phyloP scores from a whole-genome alignment of 2,888 invertebrate species.

The Palloptera scutellata region DNA sequence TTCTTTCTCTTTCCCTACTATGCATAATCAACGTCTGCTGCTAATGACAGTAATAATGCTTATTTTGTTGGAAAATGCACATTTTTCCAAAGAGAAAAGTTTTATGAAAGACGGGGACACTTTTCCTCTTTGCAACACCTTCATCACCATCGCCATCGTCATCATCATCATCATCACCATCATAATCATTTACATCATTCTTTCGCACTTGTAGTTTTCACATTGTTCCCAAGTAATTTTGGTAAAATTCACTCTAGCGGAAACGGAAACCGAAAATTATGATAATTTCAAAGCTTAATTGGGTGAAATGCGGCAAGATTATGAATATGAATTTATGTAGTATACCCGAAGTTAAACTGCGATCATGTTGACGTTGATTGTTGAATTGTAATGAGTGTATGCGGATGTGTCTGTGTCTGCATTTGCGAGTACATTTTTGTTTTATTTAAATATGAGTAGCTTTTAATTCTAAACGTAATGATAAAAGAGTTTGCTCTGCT shows the following conservation, averaged over 20 bases:
- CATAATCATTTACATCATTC: background rate
- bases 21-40: too few species aligned
- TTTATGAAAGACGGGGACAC: background rate
- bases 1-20: too few species aligned
- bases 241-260: conserved; percentile 20
- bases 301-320: conserved; percentile 32
- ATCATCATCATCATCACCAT: background rate
- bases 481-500: too few species aligned
- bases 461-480: too few species aligned
- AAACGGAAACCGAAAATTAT: conserved; percentile 34
- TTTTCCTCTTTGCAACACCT: background rate
- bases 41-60: background rate
- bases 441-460: too few species aligned
- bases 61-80: background rate
- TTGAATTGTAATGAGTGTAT: background rate
- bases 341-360: background rate
- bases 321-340: background rate
- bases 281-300: conserved; percentile 33
- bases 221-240: background rate
- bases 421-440: background rate
- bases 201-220: background rate
- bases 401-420: background rate
- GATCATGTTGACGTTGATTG: background rate
- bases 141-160: background rate
- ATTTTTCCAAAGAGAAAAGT: background rate